Conservation (phyloP, 53 echinoderm and acorn worm species). For the Stichopus horrens region DNA sequence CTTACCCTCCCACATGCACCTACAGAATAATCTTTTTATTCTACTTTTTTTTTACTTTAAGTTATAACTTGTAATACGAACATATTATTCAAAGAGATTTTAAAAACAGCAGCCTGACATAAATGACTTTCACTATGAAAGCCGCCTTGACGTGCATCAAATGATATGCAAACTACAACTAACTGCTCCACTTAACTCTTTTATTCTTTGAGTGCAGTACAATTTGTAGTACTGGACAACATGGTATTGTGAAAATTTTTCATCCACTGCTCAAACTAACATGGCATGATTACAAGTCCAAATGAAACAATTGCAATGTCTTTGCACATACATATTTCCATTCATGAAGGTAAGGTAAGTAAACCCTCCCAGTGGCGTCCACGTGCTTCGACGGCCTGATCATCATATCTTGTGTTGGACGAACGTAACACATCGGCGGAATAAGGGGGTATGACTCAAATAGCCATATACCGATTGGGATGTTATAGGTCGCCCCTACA, state of each 20-base stretch:
- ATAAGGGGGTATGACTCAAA: slow-evolving; percentile 92
- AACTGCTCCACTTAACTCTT: background rate
- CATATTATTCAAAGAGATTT: too few species aligned
- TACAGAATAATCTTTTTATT: too few species aligned
- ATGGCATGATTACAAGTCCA: background rate
- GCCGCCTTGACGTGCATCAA: too few species aligned
- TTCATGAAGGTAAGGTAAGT: slow-evolving; percentile 88
- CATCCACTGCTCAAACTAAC: background rate
- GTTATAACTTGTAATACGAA: too few species aligned
- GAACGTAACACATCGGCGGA: slow-evolving; percentile 86
- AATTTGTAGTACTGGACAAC: too few species aligned
- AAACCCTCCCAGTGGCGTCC: slow-evolving; percentile 80
- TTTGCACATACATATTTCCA: slow-evolving; percentile 76
- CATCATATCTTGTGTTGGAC: slow-evolving; percentile 85
- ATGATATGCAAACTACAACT: too few species aligned
- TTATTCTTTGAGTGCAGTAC: background rate
- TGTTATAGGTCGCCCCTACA: slow-evolving; percentile 83
- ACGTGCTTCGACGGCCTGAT: slow-evolving; percentile 89
- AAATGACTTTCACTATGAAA: too few species aligned
- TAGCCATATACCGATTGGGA: slow-evolving; percentile 89
- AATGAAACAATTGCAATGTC: too few species aligned
- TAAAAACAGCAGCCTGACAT: too few species aligned
- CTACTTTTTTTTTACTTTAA: too few species aligned
- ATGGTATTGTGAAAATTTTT: background rate
- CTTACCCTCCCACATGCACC: background rate